A percentile compares a stretch with the other conserved stretches of the same genome.
Conservation (phyloP, 2,797 vertebrate species). For the Danio albolineatus region DNA sequence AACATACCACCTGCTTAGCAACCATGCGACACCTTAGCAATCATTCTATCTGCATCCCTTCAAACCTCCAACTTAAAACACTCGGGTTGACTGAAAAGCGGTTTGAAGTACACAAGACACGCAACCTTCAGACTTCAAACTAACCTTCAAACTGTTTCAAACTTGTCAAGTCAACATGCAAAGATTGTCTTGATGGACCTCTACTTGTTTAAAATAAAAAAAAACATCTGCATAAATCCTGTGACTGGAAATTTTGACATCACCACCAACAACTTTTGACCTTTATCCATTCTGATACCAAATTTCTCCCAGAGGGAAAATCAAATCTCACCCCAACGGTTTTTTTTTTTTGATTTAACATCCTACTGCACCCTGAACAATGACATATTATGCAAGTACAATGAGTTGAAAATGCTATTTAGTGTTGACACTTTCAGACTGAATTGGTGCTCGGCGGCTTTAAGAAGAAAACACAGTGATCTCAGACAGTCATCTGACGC, state of each 20-base stretch:
- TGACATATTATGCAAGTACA: neutral
- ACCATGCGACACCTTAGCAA: neutral
- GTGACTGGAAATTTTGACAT: neutral
- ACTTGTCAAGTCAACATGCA: slow-evolving; percentile 11
- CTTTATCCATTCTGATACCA: neutral
- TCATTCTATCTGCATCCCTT: neutral
- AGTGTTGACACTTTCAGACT: slow-evolving; percentile 4
- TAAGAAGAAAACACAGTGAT: slow-evolving; percentile 28
- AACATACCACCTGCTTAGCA: neutral
- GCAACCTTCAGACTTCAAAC: slow-evolving; percentile 9
- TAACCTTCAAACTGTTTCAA: slow-evolving; percentile 4
- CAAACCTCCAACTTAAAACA: neutral
- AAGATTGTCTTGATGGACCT: neutral
- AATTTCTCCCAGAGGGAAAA: neutral
- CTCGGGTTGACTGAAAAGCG: too few relatives aligned
- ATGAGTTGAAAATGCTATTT: slow-evolving; percentile 25
- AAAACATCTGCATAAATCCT: neutral
- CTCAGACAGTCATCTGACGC: slow-evolving; percentile 44
- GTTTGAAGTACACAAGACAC: neutral
- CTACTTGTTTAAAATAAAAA: slow-evolving; percentile 9
- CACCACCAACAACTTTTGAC: neutral
- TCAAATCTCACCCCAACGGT: neutral
- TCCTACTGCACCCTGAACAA: neutral
- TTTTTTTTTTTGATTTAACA: slow-evolving; percentile 4
- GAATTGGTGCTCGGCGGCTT: slow-evolving; percentile 1